phyloP scores from a whole-genome alignment of 2,113 vertebrate genomes.

The Myodes glareolus region DNA sequence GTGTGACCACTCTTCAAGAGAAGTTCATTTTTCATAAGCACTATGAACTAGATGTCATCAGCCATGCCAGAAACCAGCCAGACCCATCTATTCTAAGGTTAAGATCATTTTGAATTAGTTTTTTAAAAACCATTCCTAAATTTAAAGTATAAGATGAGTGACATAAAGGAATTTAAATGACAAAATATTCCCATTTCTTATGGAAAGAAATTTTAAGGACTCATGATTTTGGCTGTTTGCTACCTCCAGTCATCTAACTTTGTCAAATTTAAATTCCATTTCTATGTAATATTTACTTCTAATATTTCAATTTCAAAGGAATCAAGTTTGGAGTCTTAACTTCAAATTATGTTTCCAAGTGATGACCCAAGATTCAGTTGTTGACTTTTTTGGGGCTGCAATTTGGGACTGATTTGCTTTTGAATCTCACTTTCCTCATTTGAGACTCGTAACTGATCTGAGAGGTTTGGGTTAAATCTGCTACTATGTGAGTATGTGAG shows the following conservation, averaged over 20 bases:
- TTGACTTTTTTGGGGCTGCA: neutral
- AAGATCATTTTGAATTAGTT: neutral
- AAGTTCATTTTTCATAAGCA: constrained; percentile 21
- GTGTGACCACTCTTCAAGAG: neutral
- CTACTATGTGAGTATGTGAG: fast-evolving
- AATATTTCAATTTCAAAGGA: neutral
- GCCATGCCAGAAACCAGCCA: neutral
- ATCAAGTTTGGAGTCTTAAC: neutral
- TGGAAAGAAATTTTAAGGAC: neutral
- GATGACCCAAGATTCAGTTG: neutral
- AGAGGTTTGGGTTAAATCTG: neutral
- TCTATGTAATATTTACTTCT: neutral
- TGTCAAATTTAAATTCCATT: neutral
- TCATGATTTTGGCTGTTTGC: neutral
- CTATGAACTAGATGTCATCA: neutral
- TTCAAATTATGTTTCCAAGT: neutral
- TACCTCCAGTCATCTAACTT: neutral
- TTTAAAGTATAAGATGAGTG: neutral
- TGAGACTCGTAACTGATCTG: neutral
- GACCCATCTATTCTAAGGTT: neutral
- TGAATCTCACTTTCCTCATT: neutral
- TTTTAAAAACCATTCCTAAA: constrained; percentile 9
- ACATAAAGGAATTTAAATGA: neutral
- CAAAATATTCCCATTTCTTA: neutral
- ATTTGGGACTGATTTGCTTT: neutral